Evolutionary conservation across 2,113 vertebrate species (phyloP).

Genomic region (Tupaia chinensis): DNA sequence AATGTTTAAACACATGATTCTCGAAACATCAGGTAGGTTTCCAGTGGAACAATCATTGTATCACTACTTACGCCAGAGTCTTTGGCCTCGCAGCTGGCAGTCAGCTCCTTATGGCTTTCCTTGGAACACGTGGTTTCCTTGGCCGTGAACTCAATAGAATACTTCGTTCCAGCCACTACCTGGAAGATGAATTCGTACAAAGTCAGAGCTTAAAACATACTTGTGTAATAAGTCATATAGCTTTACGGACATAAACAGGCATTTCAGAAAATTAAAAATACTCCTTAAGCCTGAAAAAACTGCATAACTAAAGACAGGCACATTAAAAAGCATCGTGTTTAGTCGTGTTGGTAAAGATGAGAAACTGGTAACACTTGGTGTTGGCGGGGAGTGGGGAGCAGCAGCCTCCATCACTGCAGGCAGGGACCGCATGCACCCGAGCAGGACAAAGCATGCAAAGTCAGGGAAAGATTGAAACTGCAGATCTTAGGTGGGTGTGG

Average conservation of each 20-base stretch:
- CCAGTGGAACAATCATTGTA: neutral
- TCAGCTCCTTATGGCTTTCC: constrained; percentile 57
- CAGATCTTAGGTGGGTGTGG: neutral
- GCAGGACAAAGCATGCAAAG: neutral
- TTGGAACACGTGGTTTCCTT: constrained; percentile 85
- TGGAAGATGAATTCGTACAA: constrained; percentile 77
- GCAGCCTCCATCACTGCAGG: neutral
- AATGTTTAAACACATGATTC: neutral
- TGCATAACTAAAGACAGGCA: neutral
- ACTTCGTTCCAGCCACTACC: constrained; percentile 78
- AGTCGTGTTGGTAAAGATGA: neutral
- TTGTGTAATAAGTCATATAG: neutral
- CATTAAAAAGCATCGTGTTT: neutral
- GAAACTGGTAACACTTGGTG: neutral
- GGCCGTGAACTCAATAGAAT: constrained; percentile 56
- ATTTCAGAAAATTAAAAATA: constrained; percentile 35
- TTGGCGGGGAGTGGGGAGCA: neutral
- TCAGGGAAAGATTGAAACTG: neutral
- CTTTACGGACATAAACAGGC: neutral
- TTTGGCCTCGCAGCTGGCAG: constrained; percentile 60
- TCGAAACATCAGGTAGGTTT: constrained; percentile 1
- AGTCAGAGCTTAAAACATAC: neutral
- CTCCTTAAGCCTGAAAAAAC: neutral
- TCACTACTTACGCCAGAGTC: constrained; percentile 77
- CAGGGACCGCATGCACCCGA: neutral